Base-by-base conservation (phyloP, 2,888 invertebrate species). In the Hypomecis atomaria region DNA sequence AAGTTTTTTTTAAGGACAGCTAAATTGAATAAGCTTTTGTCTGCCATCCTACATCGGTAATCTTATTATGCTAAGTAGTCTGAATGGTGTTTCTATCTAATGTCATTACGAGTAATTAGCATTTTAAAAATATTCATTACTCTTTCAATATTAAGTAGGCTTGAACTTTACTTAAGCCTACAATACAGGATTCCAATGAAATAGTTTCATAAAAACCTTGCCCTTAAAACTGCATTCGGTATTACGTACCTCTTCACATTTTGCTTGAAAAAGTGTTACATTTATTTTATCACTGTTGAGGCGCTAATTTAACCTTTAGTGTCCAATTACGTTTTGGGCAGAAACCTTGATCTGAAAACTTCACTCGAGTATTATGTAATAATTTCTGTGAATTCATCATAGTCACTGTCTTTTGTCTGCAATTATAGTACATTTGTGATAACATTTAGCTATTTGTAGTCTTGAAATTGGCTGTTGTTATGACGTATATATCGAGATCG, bases 81-180 rank as follows among this genome's bases (percentile, higher is more conserved):
- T 71, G 70, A 70, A 66, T 66, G 67, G 38, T 33, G 38, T 48
- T 42, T 57, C 58, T n/a, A 45, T 50, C 63, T 68, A 72, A 63
- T 70, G 59, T 66, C 66, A 77, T 78, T 78, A n/a, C n/a, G n/a
- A n/a, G n/a, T n/a, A 73, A 66, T 71, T 23, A 23, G 23, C 23
- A 23, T 75, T 76, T 73, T 66, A 62, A 72, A 74, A 67, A 67
- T 75, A 78, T 76, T 73, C 73, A 74, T 69, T 67, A 62, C 57
- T 76, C 73, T 76, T 70, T 71, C 65, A 75, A 78, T 62, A 38
- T 45, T 23, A 43, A 42, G 33, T 13, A 43, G 40, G 34, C 23
- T 10, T n/a, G 13, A 33, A 33, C 10, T 37, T n/a, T 11, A 37
- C 23, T 13, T 7, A 33, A 23, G 47, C 8, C 23, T 23, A 23